phyloP scores from a whole-genome alignment of 2,113 vertebrate genomes.

The mouse (Mus musculus) region GRCm39 chr1:168947501-168948000 shows the following conservation, averaged over 20 bases:
- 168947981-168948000: background rate
- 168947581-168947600: background rate
- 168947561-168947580: background rate
- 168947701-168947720: background rate
- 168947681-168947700: background rate
- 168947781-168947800: background rate
- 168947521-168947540: background rate
- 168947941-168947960: conserved; percentile 16
- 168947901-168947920: background rate
- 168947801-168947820: background rate
- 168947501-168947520: conserved; percentile 24
- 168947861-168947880: background rate
- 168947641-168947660: background rate
- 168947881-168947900: background rate
- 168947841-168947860: background rate
- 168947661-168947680: background rate
- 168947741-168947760: background rate
- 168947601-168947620: background rate
- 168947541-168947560: background rate
- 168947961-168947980: conserved; percentile 43
- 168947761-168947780: background rate
- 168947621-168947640: background rate
- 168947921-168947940: background rate
- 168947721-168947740: background rate
- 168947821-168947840: background rate